Percentiles rank a stretch among this genome's conserved stretches.
phyloP scores from a whole-genome alignment of 2,797 vertebrate genomes.

The Gallinago stenura region DNA sequence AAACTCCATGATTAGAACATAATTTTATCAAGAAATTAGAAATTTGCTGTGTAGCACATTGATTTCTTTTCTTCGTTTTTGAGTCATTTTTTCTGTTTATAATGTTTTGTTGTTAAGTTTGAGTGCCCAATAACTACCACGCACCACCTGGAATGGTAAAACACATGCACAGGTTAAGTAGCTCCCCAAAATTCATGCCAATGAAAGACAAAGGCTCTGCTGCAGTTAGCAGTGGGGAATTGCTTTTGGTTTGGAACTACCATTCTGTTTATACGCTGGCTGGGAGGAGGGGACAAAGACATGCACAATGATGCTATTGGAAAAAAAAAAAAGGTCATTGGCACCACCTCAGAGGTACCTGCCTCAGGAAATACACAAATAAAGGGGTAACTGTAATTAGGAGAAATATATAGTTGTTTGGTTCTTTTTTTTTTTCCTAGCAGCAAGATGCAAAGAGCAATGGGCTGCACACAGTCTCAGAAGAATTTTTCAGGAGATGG shows the following conservation, averaged over 20 bases:
- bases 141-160: background rate
- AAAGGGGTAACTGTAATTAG: background rate
- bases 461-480: background rate
- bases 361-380: background rate
- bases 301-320: background rate
- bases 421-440: background rate
- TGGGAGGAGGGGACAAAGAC: background rate
- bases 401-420: background rate
- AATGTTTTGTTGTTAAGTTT: background rate
- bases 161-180: slow-evolving; percentile 7
- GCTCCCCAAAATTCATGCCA: slow-evolving; percentile 34
- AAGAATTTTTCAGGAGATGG: background rate
- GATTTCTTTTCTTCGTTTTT: background rate
- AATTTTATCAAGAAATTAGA: background rate
- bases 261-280: background rate
- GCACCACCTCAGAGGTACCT: background rate
- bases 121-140: background rate
- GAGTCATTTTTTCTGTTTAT: background rate
- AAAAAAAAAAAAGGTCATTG: background rate
- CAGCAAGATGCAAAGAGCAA: background rate
- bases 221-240: slow-evolving; percentile 28
- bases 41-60: background rate
- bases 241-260: slow-evolving; percentile 24
- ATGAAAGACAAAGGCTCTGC: background rate
- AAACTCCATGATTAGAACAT: background rate